Evolutionary conservation across 2,113 vertebrate genomes (phyloP), one percentile per base, ranked within the genome.

Genomic region (Arizona elegans): DNA sequence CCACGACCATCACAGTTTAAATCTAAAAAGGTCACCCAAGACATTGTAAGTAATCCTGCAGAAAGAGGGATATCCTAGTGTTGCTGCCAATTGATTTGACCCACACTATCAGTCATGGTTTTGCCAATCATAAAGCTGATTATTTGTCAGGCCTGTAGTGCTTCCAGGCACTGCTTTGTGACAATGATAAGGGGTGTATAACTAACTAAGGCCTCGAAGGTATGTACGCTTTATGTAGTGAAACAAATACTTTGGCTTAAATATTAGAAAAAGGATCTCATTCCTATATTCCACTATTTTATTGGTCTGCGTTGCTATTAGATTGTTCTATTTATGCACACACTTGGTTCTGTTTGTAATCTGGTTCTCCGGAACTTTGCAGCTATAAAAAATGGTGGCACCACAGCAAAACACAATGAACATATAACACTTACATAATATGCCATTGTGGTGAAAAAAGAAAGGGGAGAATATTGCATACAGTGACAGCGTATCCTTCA

Each of bases 151-250:
- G 95, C 95, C 95, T 95, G 93, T 24, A 26, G 47, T 96, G 94
- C 95, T 97, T 96, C 95, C 96, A 94, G 95, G 93, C 95, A 95
- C 95, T 95, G 96, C 96, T 93, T 94, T 96, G 92, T 96, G 96
- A 97, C 97, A 96, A 96, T 97, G 97, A 97, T 97, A 97, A 95
- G 96, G 92, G 97, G 94, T 95, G 94, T 94, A 95, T 90, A 94
- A 52, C 95, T 94, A 93, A 75, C 95, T 94, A 96, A 94, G 92
- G 91, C 38, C 96, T 95, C 90, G 43, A 95, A 97, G 96, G 92
- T 95, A 97, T 95, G 26, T 94, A 97, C 94, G 96, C 94, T 95
- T 95, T 95, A 94, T 94, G 92, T 94, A 94, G 95, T 94, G 94
- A 94, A 95, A 96, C 65, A 75, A 96, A 97, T 95, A 97, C 97